Conservation (phyloP, 2,113 vertebrate genomes). For the Pongo pygmaeus region DNA sequence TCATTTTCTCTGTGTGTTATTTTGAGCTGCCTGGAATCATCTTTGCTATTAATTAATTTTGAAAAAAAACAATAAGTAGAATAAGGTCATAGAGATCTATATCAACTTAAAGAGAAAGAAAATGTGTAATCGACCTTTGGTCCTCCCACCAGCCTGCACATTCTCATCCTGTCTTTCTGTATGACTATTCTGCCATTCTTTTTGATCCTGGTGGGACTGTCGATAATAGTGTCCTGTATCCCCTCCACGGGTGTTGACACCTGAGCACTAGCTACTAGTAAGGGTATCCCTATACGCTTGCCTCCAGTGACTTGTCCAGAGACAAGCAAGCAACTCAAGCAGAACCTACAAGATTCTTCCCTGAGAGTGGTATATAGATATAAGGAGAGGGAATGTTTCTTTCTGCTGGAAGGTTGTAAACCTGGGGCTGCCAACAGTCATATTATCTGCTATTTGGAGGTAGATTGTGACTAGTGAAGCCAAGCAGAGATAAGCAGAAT, state of each 20-base stretch:
- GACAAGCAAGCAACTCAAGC: neutral
- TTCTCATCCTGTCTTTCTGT: neutral
- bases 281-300: neutral
- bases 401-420: neutral
- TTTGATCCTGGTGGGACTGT: neutral
- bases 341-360: neutral
- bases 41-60: neutral
- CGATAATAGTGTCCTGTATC: neutral
- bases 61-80: neutral
- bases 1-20: neutral
- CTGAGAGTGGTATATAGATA: neutral
- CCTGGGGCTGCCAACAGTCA: neutral
- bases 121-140: neutral
- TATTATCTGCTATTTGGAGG: neutral
- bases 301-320: neutral
- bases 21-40: neutral
- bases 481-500: neutral
- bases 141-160: neutral
- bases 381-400: neutral
- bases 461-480: neutral
- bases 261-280: neutral
- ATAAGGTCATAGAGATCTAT: neutral
- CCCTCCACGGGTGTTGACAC: no score
- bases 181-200: neutral
- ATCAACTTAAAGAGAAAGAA: neutral